These are phyloP conservation scores for Uropsilus gracilis DNA, from an alignment of 2,113 vertebrate species.

Conservation along the genomic window DNA sequence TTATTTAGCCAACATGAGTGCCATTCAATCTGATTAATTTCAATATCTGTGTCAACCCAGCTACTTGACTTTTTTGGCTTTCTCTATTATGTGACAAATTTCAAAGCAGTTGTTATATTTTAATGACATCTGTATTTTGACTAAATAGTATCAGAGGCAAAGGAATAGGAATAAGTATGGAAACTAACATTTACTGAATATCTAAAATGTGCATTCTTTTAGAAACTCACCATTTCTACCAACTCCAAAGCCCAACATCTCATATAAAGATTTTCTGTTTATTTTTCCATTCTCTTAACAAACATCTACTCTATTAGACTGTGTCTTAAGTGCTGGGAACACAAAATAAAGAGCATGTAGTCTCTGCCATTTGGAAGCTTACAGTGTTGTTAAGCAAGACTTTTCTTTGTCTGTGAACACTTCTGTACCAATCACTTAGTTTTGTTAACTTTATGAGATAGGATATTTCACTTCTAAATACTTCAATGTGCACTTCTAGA, in stretches of 20 bases:
- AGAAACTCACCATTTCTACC: not conserved
- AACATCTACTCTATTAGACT: not conserved
- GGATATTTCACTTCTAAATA: not conserved
- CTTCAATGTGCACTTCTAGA: slow-evolving; percentile 26
- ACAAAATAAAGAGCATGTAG: slow-evolving; percentile 21
- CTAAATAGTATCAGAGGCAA: not conserved
- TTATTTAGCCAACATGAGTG: slow-evolving; percentile 7
- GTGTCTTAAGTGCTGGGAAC: not conserved
- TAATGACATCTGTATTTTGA: not conserved
- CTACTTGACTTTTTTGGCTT: slow-evolving; percentile 35
- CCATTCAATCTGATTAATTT: slow-evolving; percentile 26
- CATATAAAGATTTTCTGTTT: slow-evolving; percentile 19
- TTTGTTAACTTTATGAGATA: not conserved
- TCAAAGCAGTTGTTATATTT: slow-evolving; percentile 30
- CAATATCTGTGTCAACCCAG: not conserved
- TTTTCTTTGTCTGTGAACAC: not conserved
- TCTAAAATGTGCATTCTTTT: not conserved
- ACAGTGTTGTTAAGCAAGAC: not conserved
- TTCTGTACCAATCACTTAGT: not conserved
- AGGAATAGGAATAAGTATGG: not conserved
- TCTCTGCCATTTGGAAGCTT: slow-evolving; percentile 21
- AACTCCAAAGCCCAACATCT: not conserved
- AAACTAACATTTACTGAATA: not conserved
- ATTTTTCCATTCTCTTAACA: slow-evolving; percentile 6
- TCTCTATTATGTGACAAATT: slow-evolving; percentile 33